Percentiles rank a stretch among this genome's conserved stretches.
Evolutionary conservation across 2,797 vertebrate species (phyloP).

Genomic region (Anabas testudineus): DNA sequence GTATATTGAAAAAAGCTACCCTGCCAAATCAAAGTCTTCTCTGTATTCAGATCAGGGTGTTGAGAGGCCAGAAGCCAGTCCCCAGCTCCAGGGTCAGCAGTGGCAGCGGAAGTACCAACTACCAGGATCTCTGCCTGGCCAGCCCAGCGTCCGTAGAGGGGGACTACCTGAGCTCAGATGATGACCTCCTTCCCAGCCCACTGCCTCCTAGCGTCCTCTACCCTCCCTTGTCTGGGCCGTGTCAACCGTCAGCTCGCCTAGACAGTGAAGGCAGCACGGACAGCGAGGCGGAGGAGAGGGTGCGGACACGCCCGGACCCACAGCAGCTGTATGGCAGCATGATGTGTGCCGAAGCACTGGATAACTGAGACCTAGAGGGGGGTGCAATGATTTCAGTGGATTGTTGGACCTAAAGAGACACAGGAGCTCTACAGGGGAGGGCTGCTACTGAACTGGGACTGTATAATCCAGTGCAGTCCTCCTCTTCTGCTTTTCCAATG

Average conservation of each 20-base stretch:
- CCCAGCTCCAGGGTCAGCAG: constrained; percentile 78
- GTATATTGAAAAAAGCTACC: neutral
- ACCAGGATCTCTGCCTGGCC: constrained; percentile 88
- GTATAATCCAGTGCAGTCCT: constrained; percentile 40
- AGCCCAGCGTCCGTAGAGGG: constrained; percentile 89
- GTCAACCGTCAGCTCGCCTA: constrained; percentile 84
- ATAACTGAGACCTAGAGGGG: constrained; percentile 79
- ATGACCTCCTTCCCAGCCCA: constrained; percentile 90
- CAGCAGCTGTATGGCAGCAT: constrained; percentile 83
- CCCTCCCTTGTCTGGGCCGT: constrained; percentile 80
- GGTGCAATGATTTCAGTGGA: constrained; percentile 12
- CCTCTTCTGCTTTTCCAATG: constrained; percentile 48
- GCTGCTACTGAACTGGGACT: constrained; percentile 39
- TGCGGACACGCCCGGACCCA: constrained; percentile 74
- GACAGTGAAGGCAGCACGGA: constrained; percentile 94
- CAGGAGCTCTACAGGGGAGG: constrained; percentile 26
- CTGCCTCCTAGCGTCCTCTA: constrained; percentile 89
- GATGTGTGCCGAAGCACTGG: constrained; percentile 82
- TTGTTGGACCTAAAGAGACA: constrained; percentile 36
- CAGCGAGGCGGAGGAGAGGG: constrained; percentile 89
- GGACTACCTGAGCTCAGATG: constrained; percentile 95
- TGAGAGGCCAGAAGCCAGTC: constrained; percentile 87
- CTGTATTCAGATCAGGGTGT: constrained; percentile 86
- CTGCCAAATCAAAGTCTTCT: neutral
- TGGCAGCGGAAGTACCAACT: constrained; percentile 73